Base-by-base conservation (phyloP, 2,113 vertebrate genomes). In the Cettia cetti region DNA sequence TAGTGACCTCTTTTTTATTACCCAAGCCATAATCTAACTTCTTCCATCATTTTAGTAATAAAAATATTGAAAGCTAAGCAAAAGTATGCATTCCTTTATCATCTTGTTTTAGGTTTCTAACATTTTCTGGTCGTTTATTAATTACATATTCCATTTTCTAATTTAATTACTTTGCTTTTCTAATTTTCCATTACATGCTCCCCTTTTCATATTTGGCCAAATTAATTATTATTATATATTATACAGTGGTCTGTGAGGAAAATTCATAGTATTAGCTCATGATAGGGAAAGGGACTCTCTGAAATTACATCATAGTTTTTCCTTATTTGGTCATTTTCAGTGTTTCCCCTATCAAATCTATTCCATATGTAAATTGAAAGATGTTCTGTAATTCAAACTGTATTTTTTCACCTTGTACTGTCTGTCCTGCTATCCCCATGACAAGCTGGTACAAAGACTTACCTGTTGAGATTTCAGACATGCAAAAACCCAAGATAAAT, bases 121-220 rank as follows among this genome's bases (percentile, higher is more conserved):
- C 53, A 91, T 52, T 86, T 94, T 92, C 59, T 94, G 22, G 22
- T n/a, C 47, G 71, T 95, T 94, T 88, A 82, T 94, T 86, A 88
- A 65, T 66, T 87, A 70, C 17, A 28, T 91, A 91, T 77, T 94
- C 75, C 0, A 0, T 87, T 91, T 89, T 63, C 53, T 75, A 89
- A 91, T 92, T 86, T 86, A 92, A 91, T 95, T 93, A 78, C 68
- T 57, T 90, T 80, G 68, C 81, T 96, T 90, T 90, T 91, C 78
- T 82, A 45, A 90, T 93, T 86, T 92, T 82, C 65, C 14, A 54
- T 84, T 7, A 77, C 52, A 28, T 78, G 19, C 13, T 64, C 21
- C 11, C 8, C 39, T 45, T 83, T 87, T 82, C 61, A 53, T 85
- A 80, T 66, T 74, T 94, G 40, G 26, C 61, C 88, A 77, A 95